Percentiles rank a stretch among this genome's conserved stretches.
These are phyloP conservation scores for Elaeidobius kamerunicus DNA, from an alignment of 2,888 invertebrate genomes.

Conservation along the genomic window DNA sequence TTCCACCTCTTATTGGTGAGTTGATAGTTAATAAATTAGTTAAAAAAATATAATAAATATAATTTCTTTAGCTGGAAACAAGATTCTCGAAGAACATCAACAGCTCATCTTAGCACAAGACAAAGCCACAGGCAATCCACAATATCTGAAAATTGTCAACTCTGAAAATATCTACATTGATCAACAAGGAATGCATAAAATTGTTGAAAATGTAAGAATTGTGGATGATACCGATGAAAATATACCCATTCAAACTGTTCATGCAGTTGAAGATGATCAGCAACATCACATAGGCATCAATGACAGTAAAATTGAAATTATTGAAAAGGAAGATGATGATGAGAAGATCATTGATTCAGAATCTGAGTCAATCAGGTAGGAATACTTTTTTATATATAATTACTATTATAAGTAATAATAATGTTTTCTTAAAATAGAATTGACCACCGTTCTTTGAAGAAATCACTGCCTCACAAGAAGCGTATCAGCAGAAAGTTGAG, in stretches of 20 bases:
- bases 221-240: slow-evolving; percentile 27
- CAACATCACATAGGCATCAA: slow-evolving; percentile 7
- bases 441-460: slow-evolving; percentile 51
- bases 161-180: slow-evolving; percentile 45
- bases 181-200: slow-evolving; percentile 38
- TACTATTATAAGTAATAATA: no score
- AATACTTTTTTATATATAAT: not conserved
- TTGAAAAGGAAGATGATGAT: slow-evolving; percentile 36
- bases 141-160: slow-evolving; percentile 46
- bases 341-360: slow-evolving; percentile 45
- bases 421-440: no score
- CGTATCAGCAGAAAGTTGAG: slow-evolving; percentile 76
- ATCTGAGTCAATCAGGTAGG: slow-evolving; percentile 40
- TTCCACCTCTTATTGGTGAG: slow-evolving; percentile 37
- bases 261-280: slow-evolving; percentile 12
- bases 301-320: slow-evolving; percentile 25
- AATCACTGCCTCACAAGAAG: slow-evolving; percentile 83
- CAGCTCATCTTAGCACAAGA: slow-evolving; percentile 45
- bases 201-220: slow-evolving; percentile 35
- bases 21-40: slow-evolving; percentile 7
- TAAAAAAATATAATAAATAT: slow-evolving; percentile 1
- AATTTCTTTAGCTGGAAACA: slow-evolving; percentile 35
- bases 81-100: slow-evolving; percentile 40
- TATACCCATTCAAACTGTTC: slow-evolving; percentile 27
- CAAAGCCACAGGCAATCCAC: slow-evolving; percentile 36